These are phyloP conservation scores for Disparrhopalites patrizii DNA, from an alignment of 2,888 invertebrate species.

Conservation along the genomic window DNA sequence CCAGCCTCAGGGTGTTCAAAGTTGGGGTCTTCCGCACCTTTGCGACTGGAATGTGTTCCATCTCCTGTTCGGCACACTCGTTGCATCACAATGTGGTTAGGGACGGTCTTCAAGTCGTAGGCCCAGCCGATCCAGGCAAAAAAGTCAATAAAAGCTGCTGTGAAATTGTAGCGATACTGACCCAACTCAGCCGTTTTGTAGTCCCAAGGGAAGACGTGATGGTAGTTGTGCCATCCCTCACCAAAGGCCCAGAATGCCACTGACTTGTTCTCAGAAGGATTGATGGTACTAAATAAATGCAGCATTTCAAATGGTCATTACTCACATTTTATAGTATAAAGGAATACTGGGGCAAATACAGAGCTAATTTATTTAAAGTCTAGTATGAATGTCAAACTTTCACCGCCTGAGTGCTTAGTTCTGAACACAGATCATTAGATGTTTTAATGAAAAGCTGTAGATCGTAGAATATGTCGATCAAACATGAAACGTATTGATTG, in stretches of 20 bases:
- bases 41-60: slow-evolving; percentile 32
- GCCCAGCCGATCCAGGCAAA: slow-evolving; percentile 53
- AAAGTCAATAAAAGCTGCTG: slow-evolving; percentile 55
- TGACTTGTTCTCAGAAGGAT: slow-evolving; percentile 43
- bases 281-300: slow-evolving; percentile 40
- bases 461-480: too few relatives aligned
- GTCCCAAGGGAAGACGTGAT: slow-evolving; percentile 56
- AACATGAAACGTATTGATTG: too few relatives aligned
- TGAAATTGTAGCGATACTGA: slow-evolving; percentile 51
- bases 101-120: slow-evolving; percentile 53
- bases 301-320: too few relatives aligned
- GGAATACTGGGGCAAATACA: too few relatives aligned
- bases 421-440: too few relatives aligned
- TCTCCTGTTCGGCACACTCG: slow-evolving; percentile 52
- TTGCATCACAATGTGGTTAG: slow-evolving; percentile 50
- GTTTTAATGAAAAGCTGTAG: too few relatives aligned
- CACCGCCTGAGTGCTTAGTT: too few relatives aligned
- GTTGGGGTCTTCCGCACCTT: neutral
- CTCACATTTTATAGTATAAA: too few relatives aligned
- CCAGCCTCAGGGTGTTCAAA: slow-evolving; percentile 27
- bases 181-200: slow-evolving; percentile 55
- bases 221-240: slow-evolving; percentile 57
- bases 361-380: too few relatives aligned
- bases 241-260: slow-evolving; percentile 49
- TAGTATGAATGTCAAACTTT: too few relatives aligned